Conservation (phyloP, 2,888 invertebrate genomes). For the Stenurella melanura region DNA sequence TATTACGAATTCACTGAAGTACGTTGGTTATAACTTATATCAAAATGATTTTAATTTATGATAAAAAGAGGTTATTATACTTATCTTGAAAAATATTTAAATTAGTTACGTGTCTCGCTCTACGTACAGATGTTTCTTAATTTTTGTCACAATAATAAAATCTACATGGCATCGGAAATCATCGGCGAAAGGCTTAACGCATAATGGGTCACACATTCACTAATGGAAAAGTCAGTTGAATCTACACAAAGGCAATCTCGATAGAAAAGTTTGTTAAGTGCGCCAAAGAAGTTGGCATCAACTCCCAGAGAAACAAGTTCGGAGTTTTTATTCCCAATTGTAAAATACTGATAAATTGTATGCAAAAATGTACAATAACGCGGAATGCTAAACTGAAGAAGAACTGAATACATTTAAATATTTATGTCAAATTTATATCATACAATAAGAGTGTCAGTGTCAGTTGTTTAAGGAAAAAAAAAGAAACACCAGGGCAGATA, state of each 20-base stretch:
- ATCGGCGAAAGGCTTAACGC: background rate
- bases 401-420: background rate
- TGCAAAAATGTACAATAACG: background rate
- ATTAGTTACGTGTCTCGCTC: conserved; percentile 2
- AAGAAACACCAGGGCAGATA: no score
- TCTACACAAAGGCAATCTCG: background rate
- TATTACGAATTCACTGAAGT: no score
- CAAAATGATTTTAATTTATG: background rate
- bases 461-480: no score
- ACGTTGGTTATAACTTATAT: no score
- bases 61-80: background rate
- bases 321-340: background rate
- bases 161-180: background rate
- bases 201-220: conserved; percentile 4
- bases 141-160: background rate
- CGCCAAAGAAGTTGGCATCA: background rate
- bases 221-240: conserved; percentile 3
- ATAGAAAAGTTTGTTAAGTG: conserved; percentile 7
- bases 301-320: background rate
- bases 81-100: background rate
- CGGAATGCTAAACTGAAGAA: background rate
- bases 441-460: no score
- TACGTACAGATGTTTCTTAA: background rate
- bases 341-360: conserved; percentile 3
- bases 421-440: background rate